Evolutionary conservation across 2,113 vertebrate genomes (phyloP).

Genomic region (Uria aalge): DNA sequence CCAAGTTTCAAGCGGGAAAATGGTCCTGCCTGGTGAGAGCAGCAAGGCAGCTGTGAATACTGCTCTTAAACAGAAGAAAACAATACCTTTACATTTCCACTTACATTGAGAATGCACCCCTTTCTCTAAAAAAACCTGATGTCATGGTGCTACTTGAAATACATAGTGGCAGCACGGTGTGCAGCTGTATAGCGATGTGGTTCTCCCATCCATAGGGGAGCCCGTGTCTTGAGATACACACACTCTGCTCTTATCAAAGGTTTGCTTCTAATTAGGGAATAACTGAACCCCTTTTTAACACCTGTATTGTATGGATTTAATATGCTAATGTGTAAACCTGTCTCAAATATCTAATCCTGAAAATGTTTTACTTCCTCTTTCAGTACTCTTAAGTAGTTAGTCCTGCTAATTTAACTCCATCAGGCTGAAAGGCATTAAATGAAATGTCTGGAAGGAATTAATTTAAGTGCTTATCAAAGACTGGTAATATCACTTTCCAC

Average conservation of each 20-base stretch:
- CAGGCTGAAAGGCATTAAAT: not conserved
- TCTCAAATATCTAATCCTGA: not conserved
- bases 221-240: not conserved
- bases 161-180: rapidly evolving
- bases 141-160: not conserved
- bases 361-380: not conserved
- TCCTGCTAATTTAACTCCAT: constrained; percentile 33
- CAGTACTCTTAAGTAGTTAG: not conserved
- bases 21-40: not conserved
- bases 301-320: not conserved
- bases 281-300: not conserved
- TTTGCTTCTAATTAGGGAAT: not conserved
- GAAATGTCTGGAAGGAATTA: constrained; percentile 1
- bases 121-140: not conserved
- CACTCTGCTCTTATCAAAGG: not conserved
- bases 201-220: not conserved
- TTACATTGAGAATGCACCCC: not conserved
- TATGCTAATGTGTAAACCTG: not conserved
- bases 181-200: not conserved
- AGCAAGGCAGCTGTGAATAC: not conserved
- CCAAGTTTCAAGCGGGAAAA: not conserved
- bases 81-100: not conserved
- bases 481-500: not conserved
- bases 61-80: not conserved
- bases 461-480: constrained; percentile 27